These are phyloP conservation scores for Ciconia stormi DNA, from an alignment of 2,113 vertebrate species.

Conservation along the genomic window DNA sequence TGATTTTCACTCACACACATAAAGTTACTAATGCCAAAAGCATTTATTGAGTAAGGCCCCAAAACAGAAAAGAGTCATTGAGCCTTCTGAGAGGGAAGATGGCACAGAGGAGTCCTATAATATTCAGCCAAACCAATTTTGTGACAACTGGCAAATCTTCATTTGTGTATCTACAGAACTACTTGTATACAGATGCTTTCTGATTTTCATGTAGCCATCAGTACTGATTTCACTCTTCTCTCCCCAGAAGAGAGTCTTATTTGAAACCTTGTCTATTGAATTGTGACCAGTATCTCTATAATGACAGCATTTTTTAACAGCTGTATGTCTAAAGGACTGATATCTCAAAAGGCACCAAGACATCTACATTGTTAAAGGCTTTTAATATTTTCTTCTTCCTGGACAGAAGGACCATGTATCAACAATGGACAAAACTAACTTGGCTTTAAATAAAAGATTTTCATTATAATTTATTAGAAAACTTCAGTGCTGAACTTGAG, in stretches of 20 bases:
- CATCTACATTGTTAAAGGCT: not conserved
- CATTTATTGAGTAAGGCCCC: not conserved
- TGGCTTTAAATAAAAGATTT: not conserved
- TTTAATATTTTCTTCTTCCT: not conserved
- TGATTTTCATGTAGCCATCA: not conserved
- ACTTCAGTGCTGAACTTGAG: constrained; percentile 34
- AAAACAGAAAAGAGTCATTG: not conserved
- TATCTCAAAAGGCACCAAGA: not conserved
- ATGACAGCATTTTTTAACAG: not conserved
- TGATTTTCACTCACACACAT: not conserved
- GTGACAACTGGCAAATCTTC: not conserved
- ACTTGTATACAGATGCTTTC: not conserved
- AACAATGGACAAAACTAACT: not conserved
- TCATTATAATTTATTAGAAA: constrained; percentile 16
- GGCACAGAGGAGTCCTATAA: not conserved
- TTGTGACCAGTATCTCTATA: not conserved
- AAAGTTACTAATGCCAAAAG: not conserved
- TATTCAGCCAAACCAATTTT: not conserved
- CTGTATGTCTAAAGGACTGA: not conserved
- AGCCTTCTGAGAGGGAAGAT: not conserved
- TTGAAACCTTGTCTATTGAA: not conserved
- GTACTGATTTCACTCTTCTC: not conserved
- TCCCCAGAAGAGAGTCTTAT: not conserved
- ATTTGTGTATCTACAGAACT: not conserved
- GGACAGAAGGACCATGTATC: not conserved